Base-by-base conservation (phyloP, 2,113 vertebrate genomes). In the Hystrix brachyura region DNA sequence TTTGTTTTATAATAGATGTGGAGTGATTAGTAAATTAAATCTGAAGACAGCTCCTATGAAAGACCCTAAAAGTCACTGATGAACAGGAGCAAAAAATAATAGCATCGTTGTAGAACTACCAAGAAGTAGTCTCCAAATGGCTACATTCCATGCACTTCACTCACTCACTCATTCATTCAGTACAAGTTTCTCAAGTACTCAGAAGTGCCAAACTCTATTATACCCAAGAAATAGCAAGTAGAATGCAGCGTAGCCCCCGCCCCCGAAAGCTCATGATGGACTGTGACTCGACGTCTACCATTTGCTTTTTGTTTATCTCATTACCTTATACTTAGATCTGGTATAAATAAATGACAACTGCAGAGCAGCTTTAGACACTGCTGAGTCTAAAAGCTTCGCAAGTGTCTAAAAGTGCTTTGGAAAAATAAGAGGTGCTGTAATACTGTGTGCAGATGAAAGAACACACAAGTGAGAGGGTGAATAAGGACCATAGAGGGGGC, bases 1-100 rank as follows among this genome's bases (percentile, higher is more conserved):
- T 18, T 18, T 62, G 76, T 51, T 34, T 46, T 79, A 14, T 74
- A 46, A 93, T 94, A 87, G 38, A 18, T 53, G 2, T 76, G 1
- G 13, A 51, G 5, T 51, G 32, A 90, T n/a, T 71, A 94, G 55
- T 84, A 71, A 91, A 92, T 88, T 87, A 92, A 88, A 81, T 38
- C 53, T 84, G 53, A 95, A 90, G 15, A n/a, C 34, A 92, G 21
- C 32, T 92, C 34, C 55, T 87, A 15, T 53, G 64, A 59, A 88
- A n/a, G 25, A 67, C 32, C 46, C 38, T 78, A 79, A 65, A 95
- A 83, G 43, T 76, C 69, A 76, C 59, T 53, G 43, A 51, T 14
- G 67, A 87, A 17, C 53, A 15, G 25, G 51, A 64, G 21, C 43
- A 96, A 9, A 53, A 27, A 83, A 65, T n/a, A 92, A 15, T 21